These are phyloP conservation scores for Corythaixoides concolor DNA, from an alignment of 2,113 vertebrate genomes.

Conservation along the genomic window DNA sequence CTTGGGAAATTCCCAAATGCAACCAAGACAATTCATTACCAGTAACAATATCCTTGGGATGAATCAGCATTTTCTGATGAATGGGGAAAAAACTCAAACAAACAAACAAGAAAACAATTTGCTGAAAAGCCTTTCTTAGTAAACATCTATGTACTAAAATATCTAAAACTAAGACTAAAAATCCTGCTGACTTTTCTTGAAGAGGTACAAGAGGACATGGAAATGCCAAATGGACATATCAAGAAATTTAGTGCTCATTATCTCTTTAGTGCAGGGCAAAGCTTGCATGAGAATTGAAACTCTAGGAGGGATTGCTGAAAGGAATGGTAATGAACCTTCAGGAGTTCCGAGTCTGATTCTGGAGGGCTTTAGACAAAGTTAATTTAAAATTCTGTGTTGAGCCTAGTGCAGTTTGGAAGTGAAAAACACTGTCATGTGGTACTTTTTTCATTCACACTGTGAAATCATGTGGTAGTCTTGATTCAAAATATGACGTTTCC, in stretches of 20 bases:
- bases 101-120: background rate
- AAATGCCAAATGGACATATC: background rate
- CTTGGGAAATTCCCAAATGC: rapidly evolving
- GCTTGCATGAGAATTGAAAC: background rate
- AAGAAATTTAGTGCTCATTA: background rate
- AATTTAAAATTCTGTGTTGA: background rate
- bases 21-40: background rate
- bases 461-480: background rate
- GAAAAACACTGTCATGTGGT: background rate
- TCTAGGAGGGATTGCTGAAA: background rate
- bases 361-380: background rate
- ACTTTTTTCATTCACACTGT: background rate
- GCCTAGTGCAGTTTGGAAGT: background rate
- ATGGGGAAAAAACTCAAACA: rapidly evolving
- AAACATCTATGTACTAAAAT: background rate
- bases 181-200: background rate
- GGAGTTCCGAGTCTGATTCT: background rate
- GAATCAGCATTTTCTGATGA: background rate
- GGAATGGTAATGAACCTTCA: background rate
- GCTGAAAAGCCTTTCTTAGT: background rate
- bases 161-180: no score
- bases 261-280: background rate
- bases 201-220: background rate
- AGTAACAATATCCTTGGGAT: background rate
- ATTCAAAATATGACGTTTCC: background rate